Conservation (phyloP, 1,140 invertebrate species). For the Drosophila orosa region DNA sequence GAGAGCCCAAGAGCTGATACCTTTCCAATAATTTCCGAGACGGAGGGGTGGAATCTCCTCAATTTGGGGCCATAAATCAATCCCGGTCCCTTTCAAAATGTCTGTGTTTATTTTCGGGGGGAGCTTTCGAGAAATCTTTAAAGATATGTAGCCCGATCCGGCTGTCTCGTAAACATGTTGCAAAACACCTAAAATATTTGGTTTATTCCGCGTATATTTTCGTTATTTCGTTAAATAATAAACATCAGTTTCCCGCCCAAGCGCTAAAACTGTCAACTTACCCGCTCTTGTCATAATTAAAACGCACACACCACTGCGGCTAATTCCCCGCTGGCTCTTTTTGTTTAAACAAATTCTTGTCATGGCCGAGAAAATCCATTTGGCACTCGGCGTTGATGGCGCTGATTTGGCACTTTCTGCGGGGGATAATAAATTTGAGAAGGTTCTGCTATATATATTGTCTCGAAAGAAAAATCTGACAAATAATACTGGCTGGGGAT, state of each 20-base stretch:
- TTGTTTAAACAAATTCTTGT: constrained; percentile 51
- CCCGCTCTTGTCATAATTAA: constrained; percentile 78
- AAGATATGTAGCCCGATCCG: constrained; percentile 42
- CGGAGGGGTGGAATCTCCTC: constrained; percentile 55
- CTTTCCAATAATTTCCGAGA: constrained; percentile 40
- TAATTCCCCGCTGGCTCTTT: constrained; percentile 27
- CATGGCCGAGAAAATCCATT: constrained; percentile 60
- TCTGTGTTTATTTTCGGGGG: constrained; percentile 27
- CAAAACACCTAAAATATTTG: constrained; percentile 71
- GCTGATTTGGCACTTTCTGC: constrained; percentile 58
- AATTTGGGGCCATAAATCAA: constrained; percentile 79
- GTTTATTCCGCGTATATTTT: constrained; percentile 25
- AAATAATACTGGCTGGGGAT: constrained; percentile 59
- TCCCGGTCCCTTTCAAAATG: constrained; percentile 60
- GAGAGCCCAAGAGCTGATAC: constrained; percentile 25
- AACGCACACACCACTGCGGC: constrained; percentile 52
- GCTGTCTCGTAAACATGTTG: constrained; percentile 71
- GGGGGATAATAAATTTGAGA: constrained; percentile 35
- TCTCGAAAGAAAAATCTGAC: constrained; percentile 40
- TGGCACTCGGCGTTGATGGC: constrained; percentile 66
- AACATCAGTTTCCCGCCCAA: constrained; percentile 44
- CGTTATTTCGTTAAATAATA: constrained; percentile 31
- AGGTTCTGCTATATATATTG: constrained; percentile 33
- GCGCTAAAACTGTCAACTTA: constrained; percentile 69
- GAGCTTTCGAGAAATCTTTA: constrained; percentile 45